Evolutionary conservation across 2,888 invertebrate species (phyloP), one percentile per base, ranked within the genome.

Genomic region (Odontothrips loti): DNA sequence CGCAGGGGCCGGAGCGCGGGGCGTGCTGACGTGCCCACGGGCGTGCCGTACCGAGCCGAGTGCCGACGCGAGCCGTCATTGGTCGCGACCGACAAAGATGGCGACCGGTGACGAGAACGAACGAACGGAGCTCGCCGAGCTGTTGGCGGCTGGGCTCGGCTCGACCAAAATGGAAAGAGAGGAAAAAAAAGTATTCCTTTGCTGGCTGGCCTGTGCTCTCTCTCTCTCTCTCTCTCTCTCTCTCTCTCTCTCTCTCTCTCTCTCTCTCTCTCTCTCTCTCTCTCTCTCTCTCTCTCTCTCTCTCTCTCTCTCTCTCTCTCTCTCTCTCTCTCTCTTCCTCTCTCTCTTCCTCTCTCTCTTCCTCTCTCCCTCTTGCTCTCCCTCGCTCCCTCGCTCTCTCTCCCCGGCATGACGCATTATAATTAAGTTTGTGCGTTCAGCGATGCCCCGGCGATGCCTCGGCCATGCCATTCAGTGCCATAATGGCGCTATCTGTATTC

Each of bases 31-130:
- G 58, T 6, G 58, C 12, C n/a, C n/a, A n/a, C n/a, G n/a, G n/a
- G n/a, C 34, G 34, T 43, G 34, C 34, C 34, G 34, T 6, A 43
- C 34, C 34, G 68, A 27, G 68, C n/a, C 68, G 68, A n/a, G 68
- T 20, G 68, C n/a, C 10, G 23, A 23, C n/a, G 68, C n/a, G 68
- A 0, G 63, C 23, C 68, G 68, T 27, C 68, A 75, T 75, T 75
- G 68, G 68, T 27, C 68, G 68, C 68, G 68, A 75, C 68, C 58
- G 68, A 27, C 68, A 75, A 43, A 75, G 68, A 75, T 75, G 68
- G 68, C 68, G 68, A 27, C 68, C 23, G 68, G 23, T 23, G 27
- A 11, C 68, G 68, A 6, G 3, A 6, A 43, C 34, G 34, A 43
- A 43, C 34, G 34, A 43, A 43, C 34, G 34, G 34, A n/a, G n/a